A percentile compares a stretch with the other conserved stretches of the same genome.
phyloP scores from a whole-genome alignment of 2,888 invertebrate species.

The Drosophila rubida region DNA sequence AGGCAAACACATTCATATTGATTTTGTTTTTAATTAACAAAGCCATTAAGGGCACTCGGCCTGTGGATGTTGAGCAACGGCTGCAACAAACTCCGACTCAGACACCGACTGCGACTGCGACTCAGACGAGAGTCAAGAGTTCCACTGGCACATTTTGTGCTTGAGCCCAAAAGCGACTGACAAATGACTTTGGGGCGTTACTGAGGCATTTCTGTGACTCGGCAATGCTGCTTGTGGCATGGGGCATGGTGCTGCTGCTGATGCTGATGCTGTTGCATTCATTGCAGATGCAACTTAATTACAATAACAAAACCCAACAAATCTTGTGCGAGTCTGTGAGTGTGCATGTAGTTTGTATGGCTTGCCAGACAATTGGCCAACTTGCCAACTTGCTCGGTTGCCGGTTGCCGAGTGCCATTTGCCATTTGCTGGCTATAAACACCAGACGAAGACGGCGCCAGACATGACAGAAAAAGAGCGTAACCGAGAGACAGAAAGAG shows the following conservation, averaged over 20 bases:
- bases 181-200: constrained; percentile 61
- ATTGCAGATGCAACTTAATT: constrained; percentile 77
- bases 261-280: constrained; percentile 34
- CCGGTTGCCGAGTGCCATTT: constrained; percentile 27
- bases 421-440: constrained; percentile 50
- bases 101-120: neutral
- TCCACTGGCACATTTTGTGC: constrained; percentile 50
- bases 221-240: constrained; percentile 22
- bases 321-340: constrained; percentile 39
- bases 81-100: neutral
- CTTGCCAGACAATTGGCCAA: constrained; percentile 74
- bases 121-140: constrained; percentile 14
- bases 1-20: constrained; percentile 54
- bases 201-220: constrained; percentile 47
- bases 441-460: constrained; percentile 68
- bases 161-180: constrained; percentile 52
- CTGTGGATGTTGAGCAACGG: constrained; percentile 18
- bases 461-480: constrained; percentile 26
- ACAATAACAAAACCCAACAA: constrained; percentile 68
- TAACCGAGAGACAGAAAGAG: neutral
- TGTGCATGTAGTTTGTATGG: constrained; percentile 46
- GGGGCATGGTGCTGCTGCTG: constrained; percentile 10
- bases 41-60: constrained; percentile 75
- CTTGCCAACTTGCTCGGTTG: constrained; percentile 48
- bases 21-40: constrained; percentile 80